Evolutionary conservation across 2,113 vertebrate species (phyloP), one percentile per base, ranked within the genome.

Genomic region (Rhinoderma darwinii): DNA sequence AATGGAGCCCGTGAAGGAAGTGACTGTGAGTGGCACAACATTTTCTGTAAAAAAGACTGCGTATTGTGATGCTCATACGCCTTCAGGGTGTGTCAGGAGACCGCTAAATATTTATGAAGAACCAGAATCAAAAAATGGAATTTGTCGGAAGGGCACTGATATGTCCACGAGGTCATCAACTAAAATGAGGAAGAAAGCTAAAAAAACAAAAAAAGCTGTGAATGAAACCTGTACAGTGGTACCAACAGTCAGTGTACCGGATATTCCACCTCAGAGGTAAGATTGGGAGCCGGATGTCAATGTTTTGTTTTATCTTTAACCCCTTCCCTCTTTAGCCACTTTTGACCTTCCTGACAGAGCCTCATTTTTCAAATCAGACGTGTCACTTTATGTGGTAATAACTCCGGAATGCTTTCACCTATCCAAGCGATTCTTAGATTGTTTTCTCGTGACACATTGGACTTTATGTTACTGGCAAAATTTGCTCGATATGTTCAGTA

Each of bases 11-110:
- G 94, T 99, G 87, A 96, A 96, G 90, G 95, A 96, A 22, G 89
- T 97, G 91, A 89, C 93, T 44, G 86, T 96, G 74, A 43, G 95
- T 90, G 93, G 93, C 4, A 91, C 95, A 15, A 95, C 96, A 0
- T 96, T 99, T 91, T 97, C 97, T 0, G 96, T 99, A 84, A 97
- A 97, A 89, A 99, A 99, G 94, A 99, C 98, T 0, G 97, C 98
- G 0, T 99, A 98, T 89, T 99, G 98, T 11, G 97, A 97, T 4
- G 95, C 95, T 6, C 98, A 99, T 94, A 98, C 96, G 0, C 98
- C 98, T 39, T 95, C 95, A 0, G 96, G 97, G 35, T 97, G 96
- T 18, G 93, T 94, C 18, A 93, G 96, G 84, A 95, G 96, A 90
- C 97, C 97, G 0, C 93, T 99, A 12, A 93, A 95, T 83, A 96